Evolutionary conservation across 2,888 invertebrate species (phyloP), one percentile per base, ranked within the genome.

Genomic region (Strigamia maritima): DNA sequence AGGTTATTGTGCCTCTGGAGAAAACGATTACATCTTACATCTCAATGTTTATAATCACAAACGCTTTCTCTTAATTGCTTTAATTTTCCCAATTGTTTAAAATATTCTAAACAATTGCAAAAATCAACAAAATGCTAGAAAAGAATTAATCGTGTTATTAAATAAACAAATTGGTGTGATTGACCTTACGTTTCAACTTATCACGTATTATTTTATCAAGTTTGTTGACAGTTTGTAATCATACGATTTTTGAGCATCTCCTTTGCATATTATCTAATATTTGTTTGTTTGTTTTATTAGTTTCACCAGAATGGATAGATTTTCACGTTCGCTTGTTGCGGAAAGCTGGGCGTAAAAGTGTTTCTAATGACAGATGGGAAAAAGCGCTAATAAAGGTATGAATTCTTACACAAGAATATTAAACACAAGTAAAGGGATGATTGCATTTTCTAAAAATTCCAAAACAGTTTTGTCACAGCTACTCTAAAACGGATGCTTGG

Each of bases 401-500:
- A 79, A 79, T 79, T 77, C 79, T n/a, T n/a, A n/a, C n/a, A n/a
- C n/a, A n/a, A n/a, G n/a, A 74, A 54, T 54, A 16, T 26, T 76
- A 40, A 26, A 16, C 60, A 3, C 35, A 4, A 22, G 0, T 70
- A 26, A 70, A 2, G 16, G 3, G 22, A 1, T 60, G n/a, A 49
- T 28, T 12, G n/a, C 44, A 22, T 19, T 77, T 49, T 65, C 76
- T 40, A 80, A 28, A 78, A 26, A 76, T 80, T 78, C 74, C 76
- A 70, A 82, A 84, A 60, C 83, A 87, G 89, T 94, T 97, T 87
- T 95, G 95, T 86, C 94, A 95, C 85, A 91, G 91, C 77, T 95
- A 95, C 84, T 92, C 92, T 82, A 92, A 92, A 82, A 93, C 95
- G 84, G 97, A 97, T 89, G 96, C 94, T 79, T 96, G 96, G 96